These are phyloP conservation scores for Grallaria varia DNA, from an alignment of 2,113 vertebrate species.

Conservation along the genomic window DNA sequence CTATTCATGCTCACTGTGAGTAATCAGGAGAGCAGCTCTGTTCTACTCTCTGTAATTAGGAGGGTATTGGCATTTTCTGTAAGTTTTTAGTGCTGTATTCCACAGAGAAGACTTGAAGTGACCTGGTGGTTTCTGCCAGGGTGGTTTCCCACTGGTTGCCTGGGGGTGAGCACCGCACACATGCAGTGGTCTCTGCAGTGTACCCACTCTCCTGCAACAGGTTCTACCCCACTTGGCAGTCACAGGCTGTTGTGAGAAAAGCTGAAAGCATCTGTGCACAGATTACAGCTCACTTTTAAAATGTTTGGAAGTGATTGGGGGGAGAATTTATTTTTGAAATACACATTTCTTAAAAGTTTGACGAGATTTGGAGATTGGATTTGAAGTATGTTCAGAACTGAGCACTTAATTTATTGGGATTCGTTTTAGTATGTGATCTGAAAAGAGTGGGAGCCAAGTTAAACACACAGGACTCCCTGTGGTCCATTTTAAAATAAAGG, in stretches of 20 bases:
- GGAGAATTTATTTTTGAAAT: not conserved
- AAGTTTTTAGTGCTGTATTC: not conserved
- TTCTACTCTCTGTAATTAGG: not conserved
- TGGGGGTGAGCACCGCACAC: not conserved
- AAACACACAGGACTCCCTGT: not conserved
- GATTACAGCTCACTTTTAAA: not conserved
- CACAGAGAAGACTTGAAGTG: not conserved
- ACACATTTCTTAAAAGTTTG: not conserved
- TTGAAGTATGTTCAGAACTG: not conserved
- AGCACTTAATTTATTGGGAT: not conserved
- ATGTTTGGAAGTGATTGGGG: not conserved
- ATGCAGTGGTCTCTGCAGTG: fast-evolving
- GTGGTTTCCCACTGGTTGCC: not conserved
- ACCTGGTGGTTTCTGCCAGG: not conserved
- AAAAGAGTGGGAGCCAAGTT: not conserved
- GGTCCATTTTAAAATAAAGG: not conserved
- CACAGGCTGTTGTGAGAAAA: fast-evolving
- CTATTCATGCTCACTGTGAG: not conserved
- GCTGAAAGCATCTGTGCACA: not conserved
- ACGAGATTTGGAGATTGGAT: not conserved
- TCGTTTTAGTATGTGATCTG: not conserved
- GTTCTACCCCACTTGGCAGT: not conserved
- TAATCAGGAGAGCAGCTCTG: not conserved
- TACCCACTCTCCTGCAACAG: not conserved
- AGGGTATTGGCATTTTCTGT: not conserved